Conservation (phyloP, 2,797 vertebrate genomes). For the Apogon hyalosoma region DNA sequence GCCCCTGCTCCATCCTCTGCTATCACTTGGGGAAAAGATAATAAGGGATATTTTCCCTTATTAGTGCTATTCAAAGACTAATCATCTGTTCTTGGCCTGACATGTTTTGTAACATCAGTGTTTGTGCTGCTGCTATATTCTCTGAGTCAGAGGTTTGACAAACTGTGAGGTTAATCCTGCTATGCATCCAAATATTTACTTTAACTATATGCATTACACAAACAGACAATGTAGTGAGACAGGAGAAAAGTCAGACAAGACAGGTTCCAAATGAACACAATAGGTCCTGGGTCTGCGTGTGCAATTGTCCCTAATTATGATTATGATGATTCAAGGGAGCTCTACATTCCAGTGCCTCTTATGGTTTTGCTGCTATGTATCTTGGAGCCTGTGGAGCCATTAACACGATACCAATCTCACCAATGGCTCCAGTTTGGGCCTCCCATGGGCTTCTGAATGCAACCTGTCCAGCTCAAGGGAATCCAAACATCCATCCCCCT, state of each 20-base stretch:
- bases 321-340: slow-evolving; percentile 75
- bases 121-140: slow-evolving; percentile 34
- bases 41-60: slow-evolving; percentile 81
- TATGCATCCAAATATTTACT: neutral
- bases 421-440: slow-evolving; percentile 86
- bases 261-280: slow-evolving; percentile 69
- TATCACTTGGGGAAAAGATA: slow-evolving; percentile 79
- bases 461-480: slow-evolving; percentile 73
- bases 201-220: neutral
- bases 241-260: slow-evolving; percentile 56
- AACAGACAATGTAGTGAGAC: slow-evolving; percentile 15
- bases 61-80: slow-evolving; percentile 78
- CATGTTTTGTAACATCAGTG: slow-evolving; percentile 72
- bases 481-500: slow-evolving; percentile 65
- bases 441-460: slow-evolving; percentile 77
- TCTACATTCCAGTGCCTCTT: slow-evolving; percentile 85
- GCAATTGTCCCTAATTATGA: slow-evolving; percentile 86
- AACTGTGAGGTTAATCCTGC: neutral
- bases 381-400: slow-evolving; percentile 84
- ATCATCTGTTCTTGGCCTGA: slow-evolving; percentile 71
- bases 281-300: slow-evolving; percentile 67
- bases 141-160: neutral
- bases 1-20: slow-evolving; percentile 37
- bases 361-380: slow-evolving; percentile 81
- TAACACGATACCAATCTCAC: slow-evolving; percentile 88